phyloP scores from a whole-genome alignment of 2,797 vertebrate genomes.

The Sebastes trivittatus region DNA sequence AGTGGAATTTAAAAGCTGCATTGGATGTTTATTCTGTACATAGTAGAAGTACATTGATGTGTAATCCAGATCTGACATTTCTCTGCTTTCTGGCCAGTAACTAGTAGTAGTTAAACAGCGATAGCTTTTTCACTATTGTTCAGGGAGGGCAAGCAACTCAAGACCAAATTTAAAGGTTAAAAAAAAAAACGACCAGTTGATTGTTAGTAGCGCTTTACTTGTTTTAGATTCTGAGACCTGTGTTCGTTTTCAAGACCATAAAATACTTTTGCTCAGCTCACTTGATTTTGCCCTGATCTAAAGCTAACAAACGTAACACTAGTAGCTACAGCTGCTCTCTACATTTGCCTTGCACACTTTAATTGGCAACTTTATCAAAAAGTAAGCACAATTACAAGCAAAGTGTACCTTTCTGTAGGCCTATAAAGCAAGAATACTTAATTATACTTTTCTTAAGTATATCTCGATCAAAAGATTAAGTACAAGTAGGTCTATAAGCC shows the following conservation, averaged over 20 bases:
- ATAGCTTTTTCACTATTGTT: not conserved
- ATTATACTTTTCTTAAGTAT: no score
- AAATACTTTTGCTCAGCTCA: not conserved
- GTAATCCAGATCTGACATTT: not conserved
- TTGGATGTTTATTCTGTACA: not conserved
- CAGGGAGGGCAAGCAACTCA: not conserved
- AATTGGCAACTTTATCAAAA: no score
- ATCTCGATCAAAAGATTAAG: no score
- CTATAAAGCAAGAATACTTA: no score
- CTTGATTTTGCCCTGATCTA: no score
- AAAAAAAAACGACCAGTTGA: not conserved
- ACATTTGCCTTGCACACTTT: not conserved
- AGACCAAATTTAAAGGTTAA: no score
- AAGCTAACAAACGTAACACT: no score
- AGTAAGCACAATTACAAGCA: no score
- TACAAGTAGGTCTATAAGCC: no score
- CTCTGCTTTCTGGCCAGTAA: not conserved
- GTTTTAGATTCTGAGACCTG: not conserved
- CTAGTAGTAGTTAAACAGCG: no score
- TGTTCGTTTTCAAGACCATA: not conserved
- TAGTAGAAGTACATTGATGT: not conserved
- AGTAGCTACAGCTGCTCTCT: not conserved
- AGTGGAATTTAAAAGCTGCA: conserved; percentile 10
- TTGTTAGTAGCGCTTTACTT: not conserved
- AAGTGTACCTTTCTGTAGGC: no score